phyloP scores from a whole-genome alignment of 1,140 invertebrate species.

The Mizuhopecten yessoensis region DNA sequence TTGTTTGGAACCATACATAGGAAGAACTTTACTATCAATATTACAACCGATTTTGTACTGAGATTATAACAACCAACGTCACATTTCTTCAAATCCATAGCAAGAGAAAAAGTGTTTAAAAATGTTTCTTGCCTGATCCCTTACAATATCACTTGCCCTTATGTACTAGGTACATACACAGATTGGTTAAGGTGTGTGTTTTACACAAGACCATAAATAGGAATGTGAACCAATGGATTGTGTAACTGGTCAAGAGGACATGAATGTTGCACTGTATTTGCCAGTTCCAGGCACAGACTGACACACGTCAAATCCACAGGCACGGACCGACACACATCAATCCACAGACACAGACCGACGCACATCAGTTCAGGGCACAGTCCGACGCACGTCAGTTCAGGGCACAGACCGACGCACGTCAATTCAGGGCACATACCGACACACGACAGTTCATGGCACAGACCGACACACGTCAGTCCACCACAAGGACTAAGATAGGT shows the following conservation, averaged over 20 bases:
- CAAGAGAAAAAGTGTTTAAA: no score
- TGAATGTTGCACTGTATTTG: background rate
- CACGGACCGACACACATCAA: no score
- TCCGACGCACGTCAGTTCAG: background rate
- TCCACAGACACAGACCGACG: background rate
- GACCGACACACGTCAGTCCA: background rate
- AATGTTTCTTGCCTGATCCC: background rate
- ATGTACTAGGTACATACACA: background rate
- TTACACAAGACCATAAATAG: background rate
- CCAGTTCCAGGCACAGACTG: no score
- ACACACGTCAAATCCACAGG: no score
- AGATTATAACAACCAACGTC: background rate
- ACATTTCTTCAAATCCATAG: no score
- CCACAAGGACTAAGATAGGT: no score
- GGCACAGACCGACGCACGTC: background rate
- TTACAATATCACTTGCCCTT: background rate
- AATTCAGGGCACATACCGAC: background rate
- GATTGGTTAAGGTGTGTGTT: constrained; percentile 21
- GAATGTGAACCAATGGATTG: background rate
- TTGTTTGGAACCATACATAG: background rate
- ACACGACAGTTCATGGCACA: background rate
- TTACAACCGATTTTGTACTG: background rate
- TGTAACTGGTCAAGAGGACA: background rate
- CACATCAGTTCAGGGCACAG: no score
- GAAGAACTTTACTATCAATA: background rate